These are phyloP conservation scores for Macrotis lagotis DNA, from an alignment of 2,113 vertebrate genomes.

Conservation along the genomic window DNA sequence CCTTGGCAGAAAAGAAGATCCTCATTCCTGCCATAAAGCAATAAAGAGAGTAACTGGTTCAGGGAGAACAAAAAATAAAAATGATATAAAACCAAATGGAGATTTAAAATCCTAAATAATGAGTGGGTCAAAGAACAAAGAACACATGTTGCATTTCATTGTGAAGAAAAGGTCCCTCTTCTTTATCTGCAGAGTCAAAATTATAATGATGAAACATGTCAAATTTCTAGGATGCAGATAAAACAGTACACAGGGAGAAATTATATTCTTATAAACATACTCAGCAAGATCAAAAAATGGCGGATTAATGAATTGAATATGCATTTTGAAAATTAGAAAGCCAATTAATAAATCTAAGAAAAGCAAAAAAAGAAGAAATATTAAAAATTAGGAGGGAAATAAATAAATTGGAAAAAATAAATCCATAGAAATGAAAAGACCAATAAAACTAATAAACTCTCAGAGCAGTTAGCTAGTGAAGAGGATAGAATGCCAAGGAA, in stretches of 20 bases:
- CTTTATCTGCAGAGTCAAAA: too few relatives aligned
- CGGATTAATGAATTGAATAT: not conserved
- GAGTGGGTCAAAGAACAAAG: not conserved
- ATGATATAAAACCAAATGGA: not conserved
- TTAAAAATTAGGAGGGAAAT: not conserved
- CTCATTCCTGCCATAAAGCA: too few relatives aligned
- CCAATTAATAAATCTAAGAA: not conserved
- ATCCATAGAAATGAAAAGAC: not conserved
- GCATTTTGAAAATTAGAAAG: not conserved
- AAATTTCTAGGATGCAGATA: not conserved
- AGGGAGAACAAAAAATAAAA: not conserved
- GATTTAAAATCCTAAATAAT: not conserved
- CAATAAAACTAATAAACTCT: not conserved
- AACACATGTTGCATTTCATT: too few relatives aligned
- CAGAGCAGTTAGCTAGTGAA: not conserved
- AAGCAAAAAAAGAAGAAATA: not conserved
- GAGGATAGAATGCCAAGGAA: not conserved
- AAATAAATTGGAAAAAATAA: too few relatives aligned
- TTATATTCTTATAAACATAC: not conserved
- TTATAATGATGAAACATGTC: not conserved
- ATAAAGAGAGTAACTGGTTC: not conserved
- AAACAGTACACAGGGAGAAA: not conserved
- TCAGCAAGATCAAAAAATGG: too few relatives aligned
- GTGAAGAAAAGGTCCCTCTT: too few relatives aligned
- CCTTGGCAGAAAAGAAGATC: too few relatives aligned